Evolutionary conservation across 2,888 invertebrate genomes (phyloP).

Genomic region (Spilosoma lubricipeda): DNA sequence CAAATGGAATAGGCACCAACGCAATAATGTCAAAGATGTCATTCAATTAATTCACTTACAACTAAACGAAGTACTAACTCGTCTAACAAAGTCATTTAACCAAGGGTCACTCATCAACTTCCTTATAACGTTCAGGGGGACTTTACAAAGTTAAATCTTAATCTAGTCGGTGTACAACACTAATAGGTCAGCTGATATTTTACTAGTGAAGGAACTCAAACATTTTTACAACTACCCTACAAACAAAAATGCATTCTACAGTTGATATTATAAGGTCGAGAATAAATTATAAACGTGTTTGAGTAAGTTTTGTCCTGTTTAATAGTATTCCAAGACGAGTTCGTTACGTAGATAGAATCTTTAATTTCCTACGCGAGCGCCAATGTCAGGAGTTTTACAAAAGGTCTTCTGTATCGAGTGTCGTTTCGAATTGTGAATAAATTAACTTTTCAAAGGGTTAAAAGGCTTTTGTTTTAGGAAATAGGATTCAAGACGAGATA

Average conservation of each 20-base stretch:
- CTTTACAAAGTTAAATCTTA: constrained; percentile 36
- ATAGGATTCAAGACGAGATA: constrained; percentile 29
- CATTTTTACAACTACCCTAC: constrained; percentile 24
- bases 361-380: constrained; percentile 77
- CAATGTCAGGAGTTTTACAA: constrained; percentile 65
- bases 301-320: constrained; percentile 61
- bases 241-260: constrained; percentile 15
- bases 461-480: constrained; percentile 39
- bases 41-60: neutral
- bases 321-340: constrained; percentile 68
- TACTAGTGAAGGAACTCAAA: constrained; percentile 39
- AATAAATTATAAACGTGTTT: constrained; percentile 29
- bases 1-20: neutral
- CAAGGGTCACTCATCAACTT: neutral
- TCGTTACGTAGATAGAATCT: constrained; percentile 80
- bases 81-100: neutral
- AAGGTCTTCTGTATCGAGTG: constrained; percentile 57
- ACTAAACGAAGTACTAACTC: neutral
- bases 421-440: constrained; percentile 59
- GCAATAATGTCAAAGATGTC: neutral
- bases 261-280: constrained; percentile 29
- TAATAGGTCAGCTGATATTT: constrained; percentile 42
- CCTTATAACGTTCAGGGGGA: neutral
- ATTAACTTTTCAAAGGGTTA: constrained; percentile 57
- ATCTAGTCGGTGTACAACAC: constrained; percentile 38